Percentiles rank a stretch among this genome's conserved stretches.
Evolutionary conservation across 2,797 vertebrate species (phyloP).

Genomic region (Crypturellus tataupa): DNA sequence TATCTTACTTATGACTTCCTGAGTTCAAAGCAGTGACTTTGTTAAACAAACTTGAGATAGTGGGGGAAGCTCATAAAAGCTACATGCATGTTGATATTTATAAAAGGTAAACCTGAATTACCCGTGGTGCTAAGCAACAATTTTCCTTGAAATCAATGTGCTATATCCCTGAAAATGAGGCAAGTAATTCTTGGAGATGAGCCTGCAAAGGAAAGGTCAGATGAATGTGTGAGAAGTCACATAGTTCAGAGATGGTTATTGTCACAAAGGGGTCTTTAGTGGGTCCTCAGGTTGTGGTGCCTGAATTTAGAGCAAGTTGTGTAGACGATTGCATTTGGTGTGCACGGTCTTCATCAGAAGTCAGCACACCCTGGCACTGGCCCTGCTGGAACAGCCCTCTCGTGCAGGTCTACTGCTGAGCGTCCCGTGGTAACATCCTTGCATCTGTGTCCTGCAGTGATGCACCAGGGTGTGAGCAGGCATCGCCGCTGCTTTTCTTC

Average conservation of each 20-base stretch:
- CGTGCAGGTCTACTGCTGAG: rapidly evolving
- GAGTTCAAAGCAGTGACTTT: neutral
- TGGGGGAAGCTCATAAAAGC: neutral
- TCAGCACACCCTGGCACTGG: neutral
- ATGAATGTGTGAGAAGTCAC: neutral
- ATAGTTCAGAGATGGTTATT: neutral
- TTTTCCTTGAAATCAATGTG: neutral
- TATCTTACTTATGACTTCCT: neutral
- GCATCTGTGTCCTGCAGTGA: neutral
- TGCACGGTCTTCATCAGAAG: neutral
- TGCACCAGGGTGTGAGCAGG: neutral
- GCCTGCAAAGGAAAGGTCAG: neutral
- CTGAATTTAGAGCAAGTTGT: neutral
- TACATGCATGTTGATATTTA: neutral
- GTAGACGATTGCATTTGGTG: neutral
- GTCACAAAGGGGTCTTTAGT: neutral
- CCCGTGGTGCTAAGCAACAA: neutral
- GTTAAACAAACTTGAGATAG: neutral
- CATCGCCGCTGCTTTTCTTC: neutral
- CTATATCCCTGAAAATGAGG: neutral
- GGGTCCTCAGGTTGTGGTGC: neutral
- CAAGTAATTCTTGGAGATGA: neutral
- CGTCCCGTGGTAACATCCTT: neutral
- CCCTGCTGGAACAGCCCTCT: neutral
- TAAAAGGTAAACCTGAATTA: neutral